phyloP scores from a whole-genome alignment of 2,797 vertebrate species.

The Hydrolagus colliei region DNA sequence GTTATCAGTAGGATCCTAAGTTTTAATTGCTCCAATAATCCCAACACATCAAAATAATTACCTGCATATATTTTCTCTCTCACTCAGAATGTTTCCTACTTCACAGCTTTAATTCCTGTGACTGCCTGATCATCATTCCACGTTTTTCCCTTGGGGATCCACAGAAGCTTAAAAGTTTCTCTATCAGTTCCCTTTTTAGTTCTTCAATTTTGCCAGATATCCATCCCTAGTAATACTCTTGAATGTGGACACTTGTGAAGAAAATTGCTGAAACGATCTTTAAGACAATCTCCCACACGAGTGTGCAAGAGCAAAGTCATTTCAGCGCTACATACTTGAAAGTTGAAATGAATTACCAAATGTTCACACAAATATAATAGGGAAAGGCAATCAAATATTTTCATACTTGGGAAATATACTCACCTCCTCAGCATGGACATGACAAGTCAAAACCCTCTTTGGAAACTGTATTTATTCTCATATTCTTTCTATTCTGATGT shows the following conservation, averaged over 20 bases:
- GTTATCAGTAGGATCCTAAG: not conserved
- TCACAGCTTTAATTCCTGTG: not conserved
- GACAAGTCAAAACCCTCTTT: too few relatives aligned
- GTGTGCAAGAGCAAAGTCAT: too few relatives aligned
- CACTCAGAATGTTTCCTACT: not conserved
- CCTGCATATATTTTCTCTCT: not conserved
- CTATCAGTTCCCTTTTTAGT: not conserved
- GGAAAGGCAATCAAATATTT: too few relatives aligned
- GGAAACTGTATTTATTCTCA: too few relatives aligned
- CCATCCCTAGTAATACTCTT: not conserved
- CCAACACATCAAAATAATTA: not conserved
- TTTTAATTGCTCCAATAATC: not conserved
- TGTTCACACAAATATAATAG: too few relatives aligned
- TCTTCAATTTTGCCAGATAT: not conserved
- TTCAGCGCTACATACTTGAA: not conserved
- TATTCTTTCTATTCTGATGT: too few relatives aligned
- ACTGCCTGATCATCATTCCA: not conserved
- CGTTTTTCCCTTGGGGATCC: not conserved
- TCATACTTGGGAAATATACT: too few relatives aligned
- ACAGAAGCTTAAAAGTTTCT: not conserved
- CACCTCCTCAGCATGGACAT: too few relatives aligned
- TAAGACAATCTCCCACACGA: too few relatives aligned
- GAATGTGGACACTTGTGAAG: not conserved
- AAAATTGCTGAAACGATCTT: not conserved
- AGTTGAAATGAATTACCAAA: not conserved